phyloP scores from a whole-genome alignment of 2,797 vertebrate genomes.

The Valencia hispanica region DNA sequence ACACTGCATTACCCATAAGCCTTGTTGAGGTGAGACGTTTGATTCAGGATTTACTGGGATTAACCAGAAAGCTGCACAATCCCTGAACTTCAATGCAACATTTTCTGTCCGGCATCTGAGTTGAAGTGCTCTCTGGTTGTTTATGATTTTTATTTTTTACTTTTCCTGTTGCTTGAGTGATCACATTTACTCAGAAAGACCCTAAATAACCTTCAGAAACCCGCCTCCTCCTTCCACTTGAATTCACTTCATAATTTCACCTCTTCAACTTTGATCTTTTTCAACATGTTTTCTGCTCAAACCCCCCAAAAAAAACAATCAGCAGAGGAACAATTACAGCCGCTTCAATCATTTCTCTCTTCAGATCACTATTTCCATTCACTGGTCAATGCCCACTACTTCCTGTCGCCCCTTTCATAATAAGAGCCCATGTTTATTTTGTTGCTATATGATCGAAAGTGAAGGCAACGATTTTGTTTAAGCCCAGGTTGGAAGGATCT shows the following conservation, averaged over 20 bases:
- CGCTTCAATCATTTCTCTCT: background rate
- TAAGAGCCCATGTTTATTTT: conserved; percentile 26
- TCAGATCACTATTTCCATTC: conserved; percentile 30
- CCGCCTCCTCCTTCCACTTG: background rate
- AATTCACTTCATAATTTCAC: background rate
- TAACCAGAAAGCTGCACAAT: background rate
- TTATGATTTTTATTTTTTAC: background rate
- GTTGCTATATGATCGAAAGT: conserved; percentile 76
- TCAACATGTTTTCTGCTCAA: background rate
- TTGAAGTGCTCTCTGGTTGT: conserved; percentile 3
- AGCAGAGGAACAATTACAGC: conserved; percentile 6
- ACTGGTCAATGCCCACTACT: background rate
- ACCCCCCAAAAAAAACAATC: background rate
- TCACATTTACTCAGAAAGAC: background rate
- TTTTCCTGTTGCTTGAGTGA: background rate
- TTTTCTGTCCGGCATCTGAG: background rate
- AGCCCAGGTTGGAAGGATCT: conserved; percentile 3
- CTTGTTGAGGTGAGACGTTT: background rate
- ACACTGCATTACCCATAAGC: conserved; percentile 10
- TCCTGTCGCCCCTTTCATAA: conserved; percentile 37
- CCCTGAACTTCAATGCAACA: background rate
- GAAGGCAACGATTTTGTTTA: conserved; percentile 70
- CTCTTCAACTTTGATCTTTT: background rate
- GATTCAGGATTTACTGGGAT: background rate
- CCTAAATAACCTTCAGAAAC: background rate